Conservation (phyloP, 2,888 invertebrate species). For the Napeogenes sylphis region DNA sequence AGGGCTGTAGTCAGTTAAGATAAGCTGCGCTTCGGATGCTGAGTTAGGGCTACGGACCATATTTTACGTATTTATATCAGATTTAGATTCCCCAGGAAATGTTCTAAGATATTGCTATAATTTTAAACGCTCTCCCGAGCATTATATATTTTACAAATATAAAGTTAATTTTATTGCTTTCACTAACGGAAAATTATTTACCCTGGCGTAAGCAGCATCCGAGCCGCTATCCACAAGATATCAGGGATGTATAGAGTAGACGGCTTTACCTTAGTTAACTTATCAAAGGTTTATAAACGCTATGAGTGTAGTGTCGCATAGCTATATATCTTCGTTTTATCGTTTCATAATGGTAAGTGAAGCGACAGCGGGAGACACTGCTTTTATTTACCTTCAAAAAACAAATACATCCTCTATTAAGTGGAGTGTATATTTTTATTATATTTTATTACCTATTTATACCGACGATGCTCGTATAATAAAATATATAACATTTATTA, state of each 20-base stretch:
- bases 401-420: not conserved
- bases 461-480: too few species aligned
- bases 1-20: slow-evolving; percentile 57
- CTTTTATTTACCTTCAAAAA: not conserved
- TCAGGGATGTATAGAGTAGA: slow-evolving; percentile 67
- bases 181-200: too few species aligned
- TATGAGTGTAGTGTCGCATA: slow-evolving; percentile 61
- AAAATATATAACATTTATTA: too few species aligned
- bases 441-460: too few species aligned
- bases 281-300: slow-evolving; percentile 68
- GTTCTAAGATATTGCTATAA: too few species aligned
- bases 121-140: too few species aligned
- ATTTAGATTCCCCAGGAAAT: too few species aligned
- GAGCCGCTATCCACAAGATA: slow-evolving; percentile 46
- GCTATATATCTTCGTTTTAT: slow-evolving; percentile 37
- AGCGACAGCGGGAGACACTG: slow-evolving; percentile 23
- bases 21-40: slow-evolving; percentile 36
- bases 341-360: slow-evolving; percentile 16
- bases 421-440: too few species aligned
- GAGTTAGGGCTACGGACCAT: slow-evolving; percentile 4
- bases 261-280: slow-evolving; percentile 61
- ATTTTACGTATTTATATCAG: slow-evolving; percentile 6
- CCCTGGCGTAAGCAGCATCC: slow-evolving; percentile 28
- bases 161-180: too few species aligned
- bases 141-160: too few species aligned